Evolutionary conservation across 2,797 vertebrate species (phyloP), one percentile per base, ranked within the genome.

Genomic region (Betta splendens): DNA sequence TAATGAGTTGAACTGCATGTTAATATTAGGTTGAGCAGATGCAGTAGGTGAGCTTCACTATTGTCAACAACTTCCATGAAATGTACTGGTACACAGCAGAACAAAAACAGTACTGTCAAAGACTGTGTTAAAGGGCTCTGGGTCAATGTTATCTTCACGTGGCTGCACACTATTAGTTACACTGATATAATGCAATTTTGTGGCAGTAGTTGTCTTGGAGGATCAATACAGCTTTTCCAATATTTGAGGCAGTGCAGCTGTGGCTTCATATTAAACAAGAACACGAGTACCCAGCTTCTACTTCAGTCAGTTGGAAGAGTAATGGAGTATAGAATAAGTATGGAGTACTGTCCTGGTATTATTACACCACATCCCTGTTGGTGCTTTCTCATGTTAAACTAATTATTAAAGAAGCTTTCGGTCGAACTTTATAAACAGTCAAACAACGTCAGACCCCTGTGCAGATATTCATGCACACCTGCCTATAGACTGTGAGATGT

Each of bases 231-330:
- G 36, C 46, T 67, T 65, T 64, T 75, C 37, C 51, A 70, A 47
- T 74, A 53, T 51, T 55, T 43, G 58, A 56, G 32, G 22, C 68
- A 28, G 35, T 55, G 46, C 45, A 74, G 59, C 47, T 65, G 62
- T 73, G 31, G 47, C 48, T 64, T 66, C 43, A 64, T 71, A 61
- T 81, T 72, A 69, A 72, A 67, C 75, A 65, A 80, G 81, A 49
- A 64, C 68, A 79, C 68, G 64, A 69, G 64, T 75, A 61, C 58
- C 56, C 39, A 54, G 50, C 29, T 29, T 69, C 25, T 48, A 64
- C 66, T 66, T 51, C 58, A 61, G 60, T 50, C 52, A 54, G 51
- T 35, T 69, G 31, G 58, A 50, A 64, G 32, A 33, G 9, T 40
- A 36, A 48, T 25, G 54, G 18, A 57, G 54, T 39, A 69, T 53